Conservation (phyloP, 1,140 invertebrate species). For the Bombus breviceps region DNA sequence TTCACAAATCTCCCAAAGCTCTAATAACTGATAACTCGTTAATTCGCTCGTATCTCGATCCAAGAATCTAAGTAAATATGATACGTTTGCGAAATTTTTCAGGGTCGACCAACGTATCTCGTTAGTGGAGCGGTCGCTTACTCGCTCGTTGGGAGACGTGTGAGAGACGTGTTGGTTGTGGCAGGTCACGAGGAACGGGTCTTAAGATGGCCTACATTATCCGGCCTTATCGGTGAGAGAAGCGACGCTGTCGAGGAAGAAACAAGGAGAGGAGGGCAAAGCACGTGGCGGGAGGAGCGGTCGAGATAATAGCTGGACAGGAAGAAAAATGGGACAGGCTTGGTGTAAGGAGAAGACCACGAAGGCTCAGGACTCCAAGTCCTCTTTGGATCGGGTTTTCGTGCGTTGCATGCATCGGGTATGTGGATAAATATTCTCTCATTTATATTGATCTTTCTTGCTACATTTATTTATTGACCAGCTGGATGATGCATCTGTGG, state of each 20-base stretch:
- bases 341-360: slow-evolving; percentile 80
- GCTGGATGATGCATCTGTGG: not conserved
- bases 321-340: slow-evolving; percentile 77
- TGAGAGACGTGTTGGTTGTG: slow-evolving; percentile 65
- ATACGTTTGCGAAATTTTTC: not conserved
- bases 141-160: slow-evolving; percentile 7
- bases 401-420: slow-evolving; percentile 79
- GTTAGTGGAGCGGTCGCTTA: not conserved
- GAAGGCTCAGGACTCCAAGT: slow-evolving; percentile 81
- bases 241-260: not conserved
- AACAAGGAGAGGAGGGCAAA: slow-evolving; percentile 3
- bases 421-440: slow-evolving; percentile 52
- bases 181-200: slow-evolving; percentile 73
- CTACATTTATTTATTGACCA: not conserved
- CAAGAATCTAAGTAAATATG: not conserved
- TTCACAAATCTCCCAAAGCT: not conserved
- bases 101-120: not conserved
- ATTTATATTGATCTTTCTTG: not conserved
- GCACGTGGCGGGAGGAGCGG: slow-evolving; percentile 14
- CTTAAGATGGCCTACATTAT: slow-evolving; percentile 70
- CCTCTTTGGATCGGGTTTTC: slow-evolving; percentile 80
- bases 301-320: slow-evolving; percentile 41
- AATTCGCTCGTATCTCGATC: too few relatives aligned
- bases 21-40: not conserved
- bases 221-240: slow-evolving; percentile 64